A percentile compares a stretch with the other conserved stretches of the same genome.
Conservation (phyloP, 2,888 invertebrate species). For the Brachynemurus nebulosus region DNA sequence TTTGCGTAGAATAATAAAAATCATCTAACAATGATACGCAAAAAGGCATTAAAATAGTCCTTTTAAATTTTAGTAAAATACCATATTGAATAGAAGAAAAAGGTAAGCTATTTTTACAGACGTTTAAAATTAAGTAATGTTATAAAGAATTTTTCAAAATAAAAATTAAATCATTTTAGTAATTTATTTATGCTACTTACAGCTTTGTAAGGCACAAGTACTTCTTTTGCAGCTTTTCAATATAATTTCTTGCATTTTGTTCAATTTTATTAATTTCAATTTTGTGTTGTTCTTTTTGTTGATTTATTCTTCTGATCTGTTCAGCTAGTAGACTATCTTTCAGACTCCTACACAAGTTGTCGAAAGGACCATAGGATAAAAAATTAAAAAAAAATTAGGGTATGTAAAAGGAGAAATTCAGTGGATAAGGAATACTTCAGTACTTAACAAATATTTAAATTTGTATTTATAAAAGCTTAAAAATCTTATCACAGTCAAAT, state of each 20-base stretch:
- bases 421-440: background rate
- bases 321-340: constrained; percentile 23
- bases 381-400: constrained; percentile 1
- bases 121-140: too few species aligned
- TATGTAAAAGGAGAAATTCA: background rate
- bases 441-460: too few species aligned
- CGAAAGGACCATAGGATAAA: constrained; percentile 19
- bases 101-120: too few species aligned
- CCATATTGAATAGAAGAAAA: too few species aligned
- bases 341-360: constrained; percentile 29
- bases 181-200: constrained; percentile 43
- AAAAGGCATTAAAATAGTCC: too few species aligned
- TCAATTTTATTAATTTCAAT: constrained; percentile 31
- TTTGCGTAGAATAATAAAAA: too few species aligned
- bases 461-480: too few species aligned
- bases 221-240: constrained; percentile 45
- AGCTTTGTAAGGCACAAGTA: constrained; percentile 46
- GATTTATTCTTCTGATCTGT: constrained; percentile 25
- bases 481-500: background rate
- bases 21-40: too few species aligned
- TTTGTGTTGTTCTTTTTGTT: constrained; percentile 26
- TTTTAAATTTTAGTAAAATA: too few species aligned
- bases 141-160: too few species aligned
- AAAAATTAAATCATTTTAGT: too few species aligned
- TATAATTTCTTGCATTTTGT: constrained; percentile 35